A percentile compares a stretch with the other conserved stretches of the same genome.
Evolutionary conservation across 2,888 invertebrate genomes (phyloP).

Genomic region (Papilio demoleus): DNA sequence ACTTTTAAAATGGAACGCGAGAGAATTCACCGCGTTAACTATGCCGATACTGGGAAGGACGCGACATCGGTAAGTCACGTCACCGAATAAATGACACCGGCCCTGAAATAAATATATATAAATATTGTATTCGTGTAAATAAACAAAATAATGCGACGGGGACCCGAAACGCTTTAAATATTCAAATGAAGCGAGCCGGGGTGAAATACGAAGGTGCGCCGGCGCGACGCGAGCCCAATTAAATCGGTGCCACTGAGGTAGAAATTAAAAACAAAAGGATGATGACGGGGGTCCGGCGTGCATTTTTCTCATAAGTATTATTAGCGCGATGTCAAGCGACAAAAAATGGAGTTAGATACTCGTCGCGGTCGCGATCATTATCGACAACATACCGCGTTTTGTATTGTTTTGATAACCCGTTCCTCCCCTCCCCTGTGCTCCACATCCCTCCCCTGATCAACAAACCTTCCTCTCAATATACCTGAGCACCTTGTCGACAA

Average conservation of each 20-base stretch:
- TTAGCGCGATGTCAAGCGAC: slow-evolving; percentile 82
- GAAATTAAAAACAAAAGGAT: slow-evolving; percentile 84
- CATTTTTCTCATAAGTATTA: slow-evolving; percentile 84
- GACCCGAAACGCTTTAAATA: slow-evolving; percentile 83
- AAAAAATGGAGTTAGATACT: slow-evolving; percentile 79
- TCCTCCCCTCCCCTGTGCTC: slow-evolving; percentile 40
- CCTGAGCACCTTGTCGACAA: slow-evolving; percentile 74
- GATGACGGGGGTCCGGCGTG: slow-evolving; percentile 78
- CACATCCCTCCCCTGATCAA: not conserved
- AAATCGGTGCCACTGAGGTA: slow-evolving; percentile 84
- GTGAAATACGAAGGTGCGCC: slow-evolving; percentile 83
- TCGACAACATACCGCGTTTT: slow-evolving; percentile 80
- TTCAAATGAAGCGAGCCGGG: slow-evolving; percentile 83
- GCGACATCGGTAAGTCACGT: slow-evolving; percentile 83
- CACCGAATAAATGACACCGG: slow-evolving; percentile 80
- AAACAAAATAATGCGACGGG: slow-evolving; percentile 79
- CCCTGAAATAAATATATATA: slow-evolving; percentile 80
- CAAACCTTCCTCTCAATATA: slow-evolving; percentile 42
- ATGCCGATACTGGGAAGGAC: slow-evolving; percentile 83
- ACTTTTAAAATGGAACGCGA: slow-evolving; percentile 80
- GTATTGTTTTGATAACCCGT: slow-evolving; percentile 82
- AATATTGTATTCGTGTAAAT: slow-evolving; percentile 79
- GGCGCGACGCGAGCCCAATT: slow-evolving; percentile 82
- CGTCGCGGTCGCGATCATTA: slow-evolving; percentile 78
- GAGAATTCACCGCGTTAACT: slow-evolving; percentile 81